phyloP scores from a whole-genome alignment of 2,797 vertebrate species.

The Tauraco hartlaubi region DNA sequence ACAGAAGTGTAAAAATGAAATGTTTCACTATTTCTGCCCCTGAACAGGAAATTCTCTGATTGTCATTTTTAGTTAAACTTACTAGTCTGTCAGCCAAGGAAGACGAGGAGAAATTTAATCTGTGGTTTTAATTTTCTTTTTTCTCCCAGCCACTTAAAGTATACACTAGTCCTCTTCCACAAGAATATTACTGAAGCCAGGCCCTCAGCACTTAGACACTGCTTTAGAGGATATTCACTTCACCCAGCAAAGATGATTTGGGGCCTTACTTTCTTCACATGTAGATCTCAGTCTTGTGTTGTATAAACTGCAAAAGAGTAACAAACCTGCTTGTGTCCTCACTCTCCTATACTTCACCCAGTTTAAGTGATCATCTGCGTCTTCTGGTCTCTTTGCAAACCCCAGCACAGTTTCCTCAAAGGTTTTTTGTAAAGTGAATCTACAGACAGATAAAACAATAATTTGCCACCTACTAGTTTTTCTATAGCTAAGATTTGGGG shows the following conservation, averaged over 20 bases:
- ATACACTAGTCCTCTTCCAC: not conserved
- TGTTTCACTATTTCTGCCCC: not conserved
- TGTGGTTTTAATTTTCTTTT: not conserved
- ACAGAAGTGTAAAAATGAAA: slow-evolving; percentile 29
- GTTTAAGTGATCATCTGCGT: slow-evolving; percentile 11
- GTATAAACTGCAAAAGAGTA: not conserved
- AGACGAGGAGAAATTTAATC: slow-evolving; percentile 2
- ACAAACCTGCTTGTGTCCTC: not conserved
- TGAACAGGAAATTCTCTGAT: slow-evolving; percentile 1
- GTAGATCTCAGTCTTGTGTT: not conserved
- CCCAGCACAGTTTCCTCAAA: not conserved
- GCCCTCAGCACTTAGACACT: not conserved
- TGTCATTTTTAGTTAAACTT: slow-evolving; percentile 35
- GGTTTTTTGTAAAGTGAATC: not conserved
- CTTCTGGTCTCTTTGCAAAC: slow-evolving; percentile 45
- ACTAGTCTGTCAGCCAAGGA: not conserved
- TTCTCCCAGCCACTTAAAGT: not conserved
- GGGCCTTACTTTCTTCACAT: not conserved
- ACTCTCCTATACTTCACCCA: not conserved
- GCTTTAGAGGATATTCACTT: not conserved
- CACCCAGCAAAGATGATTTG: not conserved
- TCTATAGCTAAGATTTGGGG: not conserved
- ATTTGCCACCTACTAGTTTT: not conserved
- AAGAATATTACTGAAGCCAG: not conserved
- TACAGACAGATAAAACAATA: not conserved